Percentiles rank a stretch among this genome's conserved stretches.
phyloP scores from a whole-genome alignment of 2,113 vertebrate genomes.

The Malurus cyaneus region DNA sequence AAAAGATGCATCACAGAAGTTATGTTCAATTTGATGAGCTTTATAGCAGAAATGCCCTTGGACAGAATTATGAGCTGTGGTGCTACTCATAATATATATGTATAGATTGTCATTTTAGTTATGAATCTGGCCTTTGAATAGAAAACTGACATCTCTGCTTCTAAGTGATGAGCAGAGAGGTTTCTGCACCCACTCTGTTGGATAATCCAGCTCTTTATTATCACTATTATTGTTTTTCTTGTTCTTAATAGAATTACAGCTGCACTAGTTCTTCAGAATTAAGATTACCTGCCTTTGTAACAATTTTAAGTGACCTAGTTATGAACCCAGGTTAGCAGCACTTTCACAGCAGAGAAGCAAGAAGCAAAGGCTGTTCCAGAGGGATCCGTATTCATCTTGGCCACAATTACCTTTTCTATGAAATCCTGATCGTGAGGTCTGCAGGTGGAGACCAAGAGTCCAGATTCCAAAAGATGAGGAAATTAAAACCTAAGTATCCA shows the following conservation, averaged over 20 bases:
- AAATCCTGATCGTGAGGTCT: background rate
- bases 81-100: background rate
- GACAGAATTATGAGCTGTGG: background rate
- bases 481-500: background rate
- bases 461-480: background rate
- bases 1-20: background rate
- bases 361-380: background rate
- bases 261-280: background rate
- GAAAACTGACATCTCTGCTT: background rate
- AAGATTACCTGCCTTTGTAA: background rate
- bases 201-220: background rate
- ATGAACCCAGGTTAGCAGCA: background rate
- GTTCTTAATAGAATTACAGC: background rate
- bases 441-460: background rate
- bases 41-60: background rate
- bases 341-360: background rate
- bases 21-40: background rate
- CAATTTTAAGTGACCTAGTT: background rate
- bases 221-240: background rate
- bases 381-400: accelerated
- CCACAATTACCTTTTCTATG: background rate
- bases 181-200: background rate
- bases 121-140: background rate
- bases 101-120: background rate
- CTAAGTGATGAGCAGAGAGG: background rate